Evolutionary conservation across 2,113 vertebrate genomes (phyloP), one percentile per base, ranked within the genome.

Genomic region (Lepidothrix coronata): DNA sequence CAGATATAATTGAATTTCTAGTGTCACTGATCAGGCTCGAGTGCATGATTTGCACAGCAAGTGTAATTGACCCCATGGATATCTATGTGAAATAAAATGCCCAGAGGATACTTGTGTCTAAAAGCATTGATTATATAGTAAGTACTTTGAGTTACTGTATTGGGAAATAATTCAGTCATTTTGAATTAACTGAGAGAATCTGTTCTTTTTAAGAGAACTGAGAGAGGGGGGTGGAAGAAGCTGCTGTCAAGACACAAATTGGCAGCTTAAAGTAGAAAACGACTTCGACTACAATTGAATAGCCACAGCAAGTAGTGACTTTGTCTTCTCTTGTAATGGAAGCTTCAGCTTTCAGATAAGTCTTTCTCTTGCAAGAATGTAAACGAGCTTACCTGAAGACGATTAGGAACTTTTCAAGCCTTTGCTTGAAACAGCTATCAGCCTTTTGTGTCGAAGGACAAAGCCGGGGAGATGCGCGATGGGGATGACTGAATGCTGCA

Each of bases 391-490:
- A 33, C 6, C 9, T 5, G 24, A 70, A 80, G 7, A 24, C 0
- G 0, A 31, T n/a, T 76, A 28, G 59, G 44, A 61, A 27, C 10
- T 70, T 66, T 30, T 25, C 30, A 43, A 43, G 35, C 3, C 31
- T 80, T 76, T 87, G 12, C 66, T 52, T 63, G 31, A 63, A 55
- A 51, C 49, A 51, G 14, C 25, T 18, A 7, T 19, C 12, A 48
- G 37, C 17, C 15, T 67, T 85, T 63, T 55, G 14, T 71, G 39
- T 75, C 35, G 59, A 16, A 72, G 82, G 57, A 27, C 43, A 58
- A 79, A 89, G 82, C 22, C 0, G 0, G 8, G 8, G 84, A 58
- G 5, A 11, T 8, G 16, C 5, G 4, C 2, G 1, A 2, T 28
- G 24, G 41, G 55, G 24, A 14, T 21, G 22, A 18, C 16, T 3